A percentile compares a stretch with the other conserved stretches of the same genome.
Conservation (phyloP, 2,797 vertebrate genomes). For the Leontocebus nigricollis region DNA sequence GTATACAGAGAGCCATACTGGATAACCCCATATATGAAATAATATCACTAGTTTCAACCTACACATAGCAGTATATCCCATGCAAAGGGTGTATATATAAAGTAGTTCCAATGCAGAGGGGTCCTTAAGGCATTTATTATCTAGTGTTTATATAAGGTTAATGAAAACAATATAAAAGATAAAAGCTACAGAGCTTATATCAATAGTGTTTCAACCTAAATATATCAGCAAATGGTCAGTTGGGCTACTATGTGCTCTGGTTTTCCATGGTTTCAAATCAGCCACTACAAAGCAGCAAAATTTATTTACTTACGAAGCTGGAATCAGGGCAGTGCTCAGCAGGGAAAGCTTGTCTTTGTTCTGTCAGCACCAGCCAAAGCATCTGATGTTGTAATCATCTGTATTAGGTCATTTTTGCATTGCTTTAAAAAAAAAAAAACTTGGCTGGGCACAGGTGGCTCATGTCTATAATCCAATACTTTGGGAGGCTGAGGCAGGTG, state of each 20-base stretch:
- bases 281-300: neutral
- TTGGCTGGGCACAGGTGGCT: neutral
- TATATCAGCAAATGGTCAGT: neutral
- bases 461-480: neutral
- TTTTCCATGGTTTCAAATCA: neutral
- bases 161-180: slow-evolving; percentile 10
- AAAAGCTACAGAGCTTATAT: neutral
- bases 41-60: neutral
- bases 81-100: neutral
- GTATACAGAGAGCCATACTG: neutral
- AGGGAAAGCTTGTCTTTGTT: neutral
- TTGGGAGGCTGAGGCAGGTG: neutral
- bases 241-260: neutral
- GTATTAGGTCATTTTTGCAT: neutral
- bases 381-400: neutral
- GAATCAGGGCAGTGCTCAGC: neutral
- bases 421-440: neutral
- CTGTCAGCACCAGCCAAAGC: neutral
- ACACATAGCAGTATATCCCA: neutral
- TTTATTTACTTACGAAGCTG: neutral
- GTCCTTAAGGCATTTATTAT: neutral
- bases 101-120: neutral
- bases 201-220: neutral
- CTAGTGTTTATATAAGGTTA: neutral
- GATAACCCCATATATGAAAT: neutral